A percentile compares a stretch with the other conserved stretches of the same genome.
These are phyloP conservation scores for Pogonophryne albipinna DNA, from an alignment of 2,797 vertebrate species.

Conservation along the genomic window DNA sequence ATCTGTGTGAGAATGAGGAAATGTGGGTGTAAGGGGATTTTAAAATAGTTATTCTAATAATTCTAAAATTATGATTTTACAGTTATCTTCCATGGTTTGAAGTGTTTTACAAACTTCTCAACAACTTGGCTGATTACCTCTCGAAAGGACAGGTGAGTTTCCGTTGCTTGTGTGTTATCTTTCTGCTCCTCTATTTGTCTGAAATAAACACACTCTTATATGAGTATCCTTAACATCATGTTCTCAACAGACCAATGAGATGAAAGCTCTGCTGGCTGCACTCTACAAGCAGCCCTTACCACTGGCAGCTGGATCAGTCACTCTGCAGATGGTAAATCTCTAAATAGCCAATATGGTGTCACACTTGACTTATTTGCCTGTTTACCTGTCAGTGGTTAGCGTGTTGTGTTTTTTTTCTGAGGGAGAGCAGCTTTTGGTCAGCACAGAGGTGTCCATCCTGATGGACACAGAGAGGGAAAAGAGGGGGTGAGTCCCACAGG, in stretches of 20 bases:
- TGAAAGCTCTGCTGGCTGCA: slow-evolving; percentile 79
- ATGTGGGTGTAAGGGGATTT: neutral
- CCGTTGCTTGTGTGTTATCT: neutral
- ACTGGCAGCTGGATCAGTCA: slow-evolving; percentile 72
- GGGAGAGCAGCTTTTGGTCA: slow-evolving; percentile 82
- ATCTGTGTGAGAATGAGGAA: neutral
- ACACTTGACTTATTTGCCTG: slow-evolving; percentile 26
- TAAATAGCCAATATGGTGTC: slow-evolving; percentile 7
- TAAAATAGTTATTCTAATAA: no score
- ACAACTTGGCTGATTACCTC: slow-evolving; percentile 89
- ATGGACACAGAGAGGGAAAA: slow-evolving; percentile 66
- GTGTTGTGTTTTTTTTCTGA: slow-evolving; percentile 80
- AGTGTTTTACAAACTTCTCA: slow-evolving; percentile 94
- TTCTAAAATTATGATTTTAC: slow-evolving; percentile 16
- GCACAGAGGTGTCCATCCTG: slow-evolving; percentile 65
- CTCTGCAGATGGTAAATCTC: slow-evolving; percentile 87
- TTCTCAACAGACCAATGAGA: slow-evolving; percentile 84
- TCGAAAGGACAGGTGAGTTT: slow-evolving; percentile 88
- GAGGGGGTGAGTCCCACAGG: slow-evolving; percentile 80
- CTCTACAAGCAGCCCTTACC: slow-evolving; percentile 86
- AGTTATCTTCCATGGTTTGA: slow-evolving; percentile 95
- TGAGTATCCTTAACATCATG: neutral
- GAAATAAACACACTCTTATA: neutral
- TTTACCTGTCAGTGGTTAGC: slow-evolving; percentile 58
- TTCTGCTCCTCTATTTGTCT: neutral